Conservation (phyloP, 2,797 vertebrate species). For the Masticophis lateralis region DNA sequence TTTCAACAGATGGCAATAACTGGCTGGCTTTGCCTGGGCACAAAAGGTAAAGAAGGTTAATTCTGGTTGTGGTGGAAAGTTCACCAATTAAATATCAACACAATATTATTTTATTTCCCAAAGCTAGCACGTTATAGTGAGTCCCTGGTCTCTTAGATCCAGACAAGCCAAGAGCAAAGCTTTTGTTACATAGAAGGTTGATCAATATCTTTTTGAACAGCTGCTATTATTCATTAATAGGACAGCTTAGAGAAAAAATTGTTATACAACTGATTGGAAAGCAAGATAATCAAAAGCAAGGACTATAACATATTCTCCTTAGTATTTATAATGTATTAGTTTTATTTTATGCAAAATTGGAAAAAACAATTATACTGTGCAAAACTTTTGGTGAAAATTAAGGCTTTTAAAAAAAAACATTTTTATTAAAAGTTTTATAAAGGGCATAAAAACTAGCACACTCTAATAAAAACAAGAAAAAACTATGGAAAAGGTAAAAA, state of each 20-base stretch:
- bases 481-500: not conserved
- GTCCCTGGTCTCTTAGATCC: not conserved
- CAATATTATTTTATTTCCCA: not conserved
- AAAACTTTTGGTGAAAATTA: conserved; percentile 5
- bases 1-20: not conserved
- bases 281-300: not conserved
- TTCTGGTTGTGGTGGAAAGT: not conserved
- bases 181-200: not conserved
- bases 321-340: not conserved
- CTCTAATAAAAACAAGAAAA: not conserved
- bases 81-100: not conserved
- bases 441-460: not conserved
- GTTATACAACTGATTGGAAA: not conserved
- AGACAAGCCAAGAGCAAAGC: not conserved
- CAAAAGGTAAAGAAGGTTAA: not conserved
- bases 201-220: not conserved
- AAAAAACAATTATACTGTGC: not conserved
- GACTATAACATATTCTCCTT: conserved; percentile 14
- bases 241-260: not conserved
- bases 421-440: not conserved
- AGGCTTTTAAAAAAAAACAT: not conserved
- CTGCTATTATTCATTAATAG: not conserved
- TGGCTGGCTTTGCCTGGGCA: not conserved
- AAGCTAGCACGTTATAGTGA: not conserved
- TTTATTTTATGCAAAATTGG: not conserved